Base-by-base conservation (phyloP, 2,888 invertebrate species). In the Dolichopus griseipennis region DNA sequence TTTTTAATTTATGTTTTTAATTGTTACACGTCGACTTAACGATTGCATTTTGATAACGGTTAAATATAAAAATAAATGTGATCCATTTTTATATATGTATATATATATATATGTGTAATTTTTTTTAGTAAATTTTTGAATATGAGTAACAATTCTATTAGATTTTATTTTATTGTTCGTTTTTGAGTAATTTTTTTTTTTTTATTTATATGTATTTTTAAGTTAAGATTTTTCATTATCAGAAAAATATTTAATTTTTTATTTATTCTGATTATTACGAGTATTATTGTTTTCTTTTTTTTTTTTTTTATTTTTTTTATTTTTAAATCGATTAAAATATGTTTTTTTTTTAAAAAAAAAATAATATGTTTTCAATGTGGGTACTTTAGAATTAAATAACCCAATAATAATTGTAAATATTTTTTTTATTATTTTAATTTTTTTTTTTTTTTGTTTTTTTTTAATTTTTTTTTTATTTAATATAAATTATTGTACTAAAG, bases 371-470 rank as follows among this genome's bases (percentile, higher is more conserved):
- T 37, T 2, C 37, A 37, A 52, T 52, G 15, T 52, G 52, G 18
- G 52, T 52, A 52, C 18, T 52, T 52, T 52, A 52, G 52, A 52
- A 52, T 52, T 27, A 27, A 52, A 52, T 52, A 52, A 52, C 52
- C 18, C 52, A 52, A 52, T 6, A 18, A 18, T 52, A 18, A 52
- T 12, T 52, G 18, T 52, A 52, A 52, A 18, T 18, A 52, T 15
- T n/a, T 52, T 52, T n/a, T 3, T 52, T 52, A 4, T 52, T 52
- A 3, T 52, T 18, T 3, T 52, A 18, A 5, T 37, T 37, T 37
- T 37, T 37, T 37, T 37, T 37, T 37, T 37, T 37, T 37, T 37
- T 37, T 8, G 4, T 37, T 37, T 37, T 37, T 27, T 27, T 27
- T n/a, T n/a, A n/a, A n/a, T 34, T 34, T 34, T 34, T 34, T 34